A percentile compares a stretch with the other conserved stretches of the same genome.
Evolutionary conservation across 2,113 vertebrate genomes (phyloP).

Genomic region (Myxocyprinus asiaticus): DNA sequence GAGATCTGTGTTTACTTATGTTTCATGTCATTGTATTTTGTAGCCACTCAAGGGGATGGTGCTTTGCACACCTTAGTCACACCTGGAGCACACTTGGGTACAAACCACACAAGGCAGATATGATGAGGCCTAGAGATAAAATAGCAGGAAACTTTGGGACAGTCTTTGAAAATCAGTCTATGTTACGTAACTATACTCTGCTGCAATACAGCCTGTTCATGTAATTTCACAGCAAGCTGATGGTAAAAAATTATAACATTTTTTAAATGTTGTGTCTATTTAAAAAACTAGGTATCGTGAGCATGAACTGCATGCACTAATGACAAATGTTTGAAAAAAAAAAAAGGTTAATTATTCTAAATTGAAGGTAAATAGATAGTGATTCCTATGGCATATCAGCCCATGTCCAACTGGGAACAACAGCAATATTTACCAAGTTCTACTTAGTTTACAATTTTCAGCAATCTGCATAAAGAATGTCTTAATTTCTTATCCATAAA

Average conservation of each 20-base stretch:
- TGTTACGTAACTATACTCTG: neutral
- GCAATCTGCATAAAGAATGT: neutral
- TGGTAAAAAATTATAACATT: too few relatives aligned
- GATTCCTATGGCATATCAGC: too few relatives aligned
- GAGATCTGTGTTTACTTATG: neutral
- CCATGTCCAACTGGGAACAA: too few relatives aligned
- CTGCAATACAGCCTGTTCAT: too few relatives aligned
- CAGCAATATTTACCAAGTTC: too few relatives aligned
- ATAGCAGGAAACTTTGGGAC: neutral
- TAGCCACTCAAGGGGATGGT: conserved; percentile 26
- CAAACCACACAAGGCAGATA: conserved; percentile 23
- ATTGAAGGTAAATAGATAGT: too few relatives aligned
- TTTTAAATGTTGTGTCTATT: too few relatives aligned
- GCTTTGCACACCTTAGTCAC: conserved; percentile 38
- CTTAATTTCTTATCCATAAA: neutral
- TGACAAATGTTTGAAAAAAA: too few relatives aligned
- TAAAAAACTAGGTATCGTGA: too few relatives aligned
- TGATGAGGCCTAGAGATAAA: neutral
- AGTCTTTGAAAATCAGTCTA: conserved; percentile 1
- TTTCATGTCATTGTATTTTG: neutral
- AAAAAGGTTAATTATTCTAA: too few relatives aligned
- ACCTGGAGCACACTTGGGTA: conserved; percentile 30
- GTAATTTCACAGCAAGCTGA: too few relatives aligned
- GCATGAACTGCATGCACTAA: too few relatives aligned
- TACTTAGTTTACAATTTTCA: neutral